Evolutionary conservation across 2,113 vertebrate species (phyloP).

Genomic region (Leptocoma aspasia): DNA sequence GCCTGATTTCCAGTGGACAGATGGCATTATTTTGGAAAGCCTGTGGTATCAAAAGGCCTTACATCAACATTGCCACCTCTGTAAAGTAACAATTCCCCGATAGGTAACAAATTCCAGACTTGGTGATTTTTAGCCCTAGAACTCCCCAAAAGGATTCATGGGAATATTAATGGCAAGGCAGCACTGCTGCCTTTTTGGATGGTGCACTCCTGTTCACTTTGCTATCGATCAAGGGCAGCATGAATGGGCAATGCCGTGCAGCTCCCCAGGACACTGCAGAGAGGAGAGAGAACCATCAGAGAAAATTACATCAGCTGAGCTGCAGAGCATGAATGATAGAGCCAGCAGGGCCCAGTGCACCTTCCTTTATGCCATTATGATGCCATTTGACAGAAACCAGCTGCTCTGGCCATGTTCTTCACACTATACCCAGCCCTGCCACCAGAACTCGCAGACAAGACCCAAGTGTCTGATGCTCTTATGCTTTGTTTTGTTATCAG

Average conservation of each 20-base stretch:
- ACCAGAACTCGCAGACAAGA: background rate
- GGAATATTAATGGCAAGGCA: background rate
- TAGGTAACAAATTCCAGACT: background rate
- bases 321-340: background rate
- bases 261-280: background rate
- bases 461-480: background rate
- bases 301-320: conserved; percentile 16
- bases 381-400: background rate
- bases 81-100: background rate
- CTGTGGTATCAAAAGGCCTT: background rate
- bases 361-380: background rate
- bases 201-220: background rate
- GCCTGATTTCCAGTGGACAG: background rate
- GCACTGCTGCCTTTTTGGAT: background rate
- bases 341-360: background rate
- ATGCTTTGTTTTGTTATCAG: background rate
- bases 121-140: background rate
- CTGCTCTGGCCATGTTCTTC: background rate
- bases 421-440: background rate
- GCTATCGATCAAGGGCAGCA: background rate
- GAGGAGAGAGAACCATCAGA: background rate
- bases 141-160: background rate
- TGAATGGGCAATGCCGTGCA: background rate
- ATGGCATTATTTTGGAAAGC: background rate
- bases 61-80: background rate